A percentile compares a stretch with the other conserved stretches of the same genome.
These are phyloP conservation scores for Syngnathus rostellatus DNA, from an alignment of 2,797 vertebrate genomes.

Conservation along the genomic window DNA sequence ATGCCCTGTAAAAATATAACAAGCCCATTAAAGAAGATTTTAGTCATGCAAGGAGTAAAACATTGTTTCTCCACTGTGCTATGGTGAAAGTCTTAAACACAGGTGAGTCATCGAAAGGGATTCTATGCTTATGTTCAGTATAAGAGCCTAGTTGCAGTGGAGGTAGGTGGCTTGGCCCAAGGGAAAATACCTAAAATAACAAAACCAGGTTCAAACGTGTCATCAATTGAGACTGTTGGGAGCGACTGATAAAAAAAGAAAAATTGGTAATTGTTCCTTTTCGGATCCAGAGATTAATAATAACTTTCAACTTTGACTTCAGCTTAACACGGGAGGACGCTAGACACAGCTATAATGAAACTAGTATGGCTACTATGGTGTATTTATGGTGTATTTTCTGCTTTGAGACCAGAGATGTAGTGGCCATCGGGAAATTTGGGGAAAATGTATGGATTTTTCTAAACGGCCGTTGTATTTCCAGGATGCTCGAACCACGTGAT, in stretches of 20 bases:
- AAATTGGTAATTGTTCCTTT: background rate
- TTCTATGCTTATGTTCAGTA: background rate
- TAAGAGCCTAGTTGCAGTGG: background rate
- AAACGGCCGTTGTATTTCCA: no score
- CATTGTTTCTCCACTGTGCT: conserved; percentile 1
- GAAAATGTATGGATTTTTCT: no score
- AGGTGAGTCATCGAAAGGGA: background rate
- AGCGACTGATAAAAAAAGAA: background rate
- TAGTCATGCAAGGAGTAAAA: conserved; percentile 1
- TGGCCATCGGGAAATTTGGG: no score
- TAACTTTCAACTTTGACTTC: background rate
- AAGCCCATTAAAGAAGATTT: background rate
- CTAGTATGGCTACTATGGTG: no score
- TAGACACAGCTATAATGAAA: no score
- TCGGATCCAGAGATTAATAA: background rate
- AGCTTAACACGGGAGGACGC: background rate
- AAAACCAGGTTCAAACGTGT: background rate
- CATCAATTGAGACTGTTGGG: background rate
- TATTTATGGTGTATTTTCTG: no score
- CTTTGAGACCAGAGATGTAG: no score
- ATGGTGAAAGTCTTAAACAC: conserved; percentile 1
- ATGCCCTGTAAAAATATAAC: background rate
- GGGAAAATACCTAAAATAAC: background rate
- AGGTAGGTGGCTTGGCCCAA: background rate
- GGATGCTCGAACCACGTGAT: no score